A percentile compares a stretch with the other conserved stretches of the same genome.
These are phyloP conservation scores for Hylia prasina DNA, from an alignment of 2,113 vertebrate species.

Conservation along the genomic window DNA sequence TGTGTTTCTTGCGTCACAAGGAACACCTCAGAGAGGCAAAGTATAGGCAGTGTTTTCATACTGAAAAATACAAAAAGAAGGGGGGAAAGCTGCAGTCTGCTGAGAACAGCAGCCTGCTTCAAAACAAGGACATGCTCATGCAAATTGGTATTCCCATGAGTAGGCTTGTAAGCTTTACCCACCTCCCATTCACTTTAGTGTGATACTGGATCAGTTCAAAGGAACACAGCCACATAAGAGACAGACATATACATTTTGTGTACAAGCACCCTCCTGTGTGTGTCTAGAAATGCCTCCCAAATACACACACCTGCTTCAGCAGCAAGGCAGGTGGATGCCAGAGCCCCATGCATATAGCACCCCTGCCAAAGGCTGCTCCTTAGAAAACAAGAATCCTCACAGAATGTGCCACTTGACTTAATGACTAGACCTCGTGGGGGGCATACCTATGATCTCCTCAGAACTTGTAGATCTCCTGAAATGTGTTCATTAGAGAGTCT, in stretches of 20 bases:
- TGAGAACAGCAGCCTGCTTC: not conserved
- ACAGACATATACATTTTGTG: not conserved
- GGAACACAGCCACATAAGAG: not conserved
- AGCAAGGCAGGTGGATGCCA: not conserved
- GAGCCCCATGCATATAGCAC: not conserved
- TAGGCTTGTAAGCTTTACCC: not conserved
- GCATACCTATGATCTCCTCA: not conserved
- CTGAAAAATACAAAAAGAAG: not conserved
- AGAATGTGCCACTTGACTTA: not conserved
- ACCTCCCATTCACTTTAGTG: not conserved
- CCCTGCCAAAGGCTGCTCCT: not conserved
- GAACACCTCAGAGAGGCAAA: not conserved
- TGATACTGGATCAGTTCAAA: not conserved
- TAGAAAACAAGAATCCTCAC: not conserved
- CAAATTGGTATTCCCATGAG: not conserved
- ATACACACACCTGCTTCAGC: not conserved
- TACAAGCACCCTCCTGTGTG: not conserved
- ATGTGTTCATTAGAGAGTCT: not conserved
- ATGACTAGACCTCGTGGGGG: not conserved
- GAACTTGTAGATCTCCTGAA: not conserved
- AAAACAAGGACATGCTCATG: not conserved
- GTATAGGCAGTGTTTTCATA: not conserved
- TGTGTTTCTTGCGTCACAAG: rapidly evolving
- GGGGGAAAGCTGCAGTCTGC: not conserved
- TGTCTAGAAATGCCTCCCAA: not conserved